Evolutionary conservation across 2,113 vertebrate species (phyloP).

Genomic region (Hemibagrus wyckioides): DNA sequence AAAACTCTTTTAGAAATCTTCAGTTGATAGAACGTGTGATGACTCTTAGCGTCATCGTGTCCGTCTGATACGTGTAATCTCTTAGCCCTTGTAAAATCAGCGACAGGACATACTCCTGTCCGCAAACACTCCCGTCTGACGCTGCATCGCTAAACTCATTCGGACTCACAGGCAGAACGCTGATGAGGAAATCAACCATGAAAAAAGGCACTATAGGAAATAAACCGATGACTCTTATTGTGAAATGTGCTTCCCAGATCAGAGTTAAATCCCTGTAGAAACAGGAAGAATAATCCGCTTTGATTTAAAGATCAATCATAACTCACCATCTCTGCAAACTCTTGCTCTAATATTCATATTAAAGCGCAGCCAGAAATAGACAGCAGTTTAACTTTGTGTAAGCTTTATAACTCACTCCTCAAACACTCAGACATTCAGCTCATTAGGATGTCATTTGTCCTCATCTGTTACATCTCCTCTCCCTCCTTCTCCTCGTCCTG

Average conservation of each 20-base stretch:
- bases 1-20: not conserved
- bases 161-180: constrained; percentile 45
- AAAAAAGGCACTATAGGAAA: constrained; percentile 73
- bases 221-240: constrained; percentile 53
- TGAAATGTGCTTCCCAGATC: constrained; percentile 49
- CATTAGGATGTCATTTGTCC: not conserved
- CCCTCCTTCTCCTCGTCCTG: not conserved
- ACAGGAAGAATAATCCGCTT: not conserved
- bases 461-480: not conserved
- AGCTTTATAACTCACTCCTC: not conserved
- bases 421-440: not conserved
- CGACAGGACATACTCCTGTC: not conserved
- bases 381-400: not conserved
- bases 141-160: not conserved
- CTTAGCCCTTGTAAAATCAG: constrained; percentile 21
- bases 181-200: constrained; percentile 4
- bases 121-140: not conserved
- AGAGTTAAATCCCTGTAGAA: not conserved
- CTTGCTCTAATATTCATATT: not conserved
- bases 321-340: not conserved
- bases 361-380: not conserved
- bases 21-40: not conserved
- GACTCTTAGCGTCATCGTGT: not conserved
- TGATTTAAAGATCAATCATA: not conserved
- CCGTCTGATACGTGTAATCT: constrained; percentile 1